Percentiles rank a stretch among this genome's conserved stretches.
Evolutionary conservation across 2,797 vertebrate genomes (phyloP).

Genomic region (Pristis pectinata): DNA sequence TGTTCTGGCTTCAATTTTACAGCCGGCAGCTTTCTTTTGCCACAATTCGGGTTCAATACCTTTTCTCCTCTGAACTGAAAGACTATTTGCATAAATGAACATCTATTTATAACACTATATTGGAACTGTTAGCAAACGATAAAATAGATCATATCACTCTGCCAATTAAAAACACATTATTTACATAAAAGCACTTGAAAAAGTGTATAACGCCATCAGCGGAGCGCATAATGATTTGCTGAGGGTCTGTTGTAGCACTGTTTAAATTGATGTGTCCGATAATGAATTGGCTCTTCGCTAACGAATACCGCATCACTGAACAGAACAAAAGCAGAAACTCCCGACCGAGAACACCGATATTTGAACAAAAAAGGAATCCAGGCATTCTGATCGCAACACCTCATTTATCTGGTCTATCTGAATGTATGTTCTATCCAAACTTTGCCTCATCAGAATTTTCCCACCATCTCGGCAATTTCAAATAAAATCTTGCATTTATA

Average conservation of each 20-base stretch:
- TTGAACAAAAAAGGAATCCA: background rate
- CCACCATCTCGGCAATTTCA: background rate
- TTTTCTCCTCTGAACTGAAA: background rate
- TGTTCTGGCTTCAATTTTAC: background rate
- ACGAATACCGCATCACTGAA: background rate
- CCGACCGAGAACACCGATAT: background rate
- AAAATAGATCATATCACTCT: background rate
- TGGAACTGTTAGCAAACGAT: background rate
- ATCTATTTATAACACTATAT: background rate
- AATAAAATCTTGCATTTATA: background rate
- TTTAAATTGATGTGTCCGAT: background rate
- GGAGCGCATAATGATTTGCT: background rate
- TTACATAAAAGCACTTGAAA: background rate
- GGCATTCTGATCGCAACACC: background rate
- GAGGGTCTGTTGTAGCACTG: background rate
- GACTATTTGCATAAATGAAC: background rate
- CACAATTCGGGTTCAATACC: background rate
- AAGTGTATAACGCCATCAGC: background rate
- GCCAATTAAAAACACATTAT: background rate
- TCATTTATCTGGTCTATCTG: background rate
- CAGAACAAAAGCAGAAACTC: background rate
- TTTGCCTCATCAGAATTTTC: background rate
- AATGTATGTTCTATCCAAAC: background rate
- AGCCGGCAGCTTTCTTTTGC: background rate
- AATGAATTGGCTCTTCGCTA: background rate